Evolutionary conservation across 2,113 vertebrate genomes (phyloP), one percentile per base, ranked within the genome.

Genomic region (Spea bombifrons): DNA sequence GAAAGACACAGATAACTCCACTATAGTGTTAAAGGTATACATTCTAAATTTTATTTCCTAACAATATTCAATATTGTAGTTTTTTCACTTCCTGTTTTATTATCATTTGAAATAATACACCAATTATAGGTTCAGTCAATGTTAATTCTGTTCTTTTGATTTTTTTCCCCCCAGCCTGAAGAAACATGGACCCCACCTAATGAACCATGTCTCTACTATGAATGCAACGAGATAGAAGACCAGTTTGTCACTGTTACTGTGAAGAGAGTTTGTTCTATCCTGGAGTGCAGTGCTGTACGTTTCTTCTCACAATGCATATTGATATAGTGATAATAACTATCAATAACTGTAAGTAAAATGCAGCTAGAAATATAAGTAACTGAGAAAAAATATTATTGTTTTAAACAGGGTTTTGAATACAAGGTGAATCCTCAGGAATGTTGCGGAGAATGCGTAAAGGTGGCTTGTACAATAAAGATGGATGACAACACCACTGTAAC

Each of bases 401-500:
- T 9, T 53, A 30, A 30, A 30, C 30, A 30, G 30, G 30, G 30
- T 30, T 30, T 30, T 30, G 30, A 30, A 30, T 30, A 30, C 30
- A 30, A 30, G 30, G 30, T 1, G 30, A 30, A 30, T 30, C 30
- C 30, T n/a, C 50, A 53, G 15, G 1, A 72, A 10, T 72, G 70
- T 72, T 93, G 91, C 0, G 90, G 91, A 0, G 0, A 0, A 0
- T 93, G 92, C 7, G 46, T 78, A 9, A 71, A 45, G 5, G 10
- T 16, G 7, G 67, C 68, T 8, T 78, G 76, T 7, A 12, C 13
- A 64, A 65, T 78, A 3, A 78, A 64, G 43, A 5, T 45, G 8
- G 50, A 45, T 0, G 68, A 78, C 43, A 64, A 71, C 13, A 16
- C 66, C 7, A 77, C 46, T 17, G 17, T 5, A 13, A 61, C 71